Conservation (phyloP, 2,888 invertebrate species). For the Polymixis lichenea region DNA sequence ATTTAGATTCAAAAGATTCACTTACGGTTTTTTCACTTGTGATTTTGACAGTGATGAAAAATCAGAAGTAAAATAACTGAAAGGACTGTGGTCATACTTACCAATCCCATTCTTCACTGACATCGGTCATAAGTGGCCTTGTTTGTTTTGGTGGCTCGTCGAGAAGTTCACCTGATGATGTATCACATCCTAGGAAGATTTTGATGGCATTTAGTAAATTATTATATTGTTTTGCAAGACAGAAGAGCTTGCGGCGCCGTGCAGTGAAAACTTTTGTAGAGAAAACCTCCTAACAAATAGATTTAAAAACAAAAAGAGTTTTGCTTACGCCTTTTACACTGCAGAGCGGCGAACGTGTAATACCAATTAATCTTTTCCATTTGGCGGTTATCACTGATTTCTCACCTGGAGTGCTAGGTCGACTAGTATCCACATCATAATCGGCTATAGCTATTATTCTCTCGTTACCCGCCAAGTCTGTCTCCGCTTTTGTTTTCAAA, state of each 20-base stretch:
- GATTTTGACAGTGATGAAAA: neutral
- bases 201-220: neutral
- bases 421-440: slow-evolving; percentile 91
- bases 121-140: slow-evolving; percentile 78
- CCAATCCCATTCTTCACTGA: slow-evolving; percentile 87
- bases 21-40: neutral
- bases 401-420: slow-evolving; percentile 91
- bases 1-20: neutral
- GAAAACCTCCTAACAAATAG: no score
- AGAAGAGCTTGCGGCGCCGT: neutral
- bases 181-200: slow-evolving; percentile 78
- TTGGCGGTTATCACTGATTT: neutral
- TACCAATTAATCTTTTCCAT: neutral
- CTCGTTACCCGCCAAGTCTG: slow-evolving; percentile 86
- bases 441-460: slow-evolving; percentile 90
- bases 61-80: neutral
- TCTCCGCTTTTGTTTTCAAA: slow-evolving; percentile 87
- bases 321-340: neutral
- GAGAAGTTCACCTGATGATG: slow-evolving; percentile 81
- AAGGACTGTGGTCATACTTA: slow-evolving; percentile 63
- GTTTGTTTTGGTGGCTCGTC: slow-evolving; percentile 76
- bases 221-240: neutral
- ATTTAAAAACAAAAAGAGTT: no score
- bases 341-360: no score
- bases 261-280: neutral